Conservation (phyloP, 2,113 vertebrate species). For the Grammomys surdaster region DNA sequence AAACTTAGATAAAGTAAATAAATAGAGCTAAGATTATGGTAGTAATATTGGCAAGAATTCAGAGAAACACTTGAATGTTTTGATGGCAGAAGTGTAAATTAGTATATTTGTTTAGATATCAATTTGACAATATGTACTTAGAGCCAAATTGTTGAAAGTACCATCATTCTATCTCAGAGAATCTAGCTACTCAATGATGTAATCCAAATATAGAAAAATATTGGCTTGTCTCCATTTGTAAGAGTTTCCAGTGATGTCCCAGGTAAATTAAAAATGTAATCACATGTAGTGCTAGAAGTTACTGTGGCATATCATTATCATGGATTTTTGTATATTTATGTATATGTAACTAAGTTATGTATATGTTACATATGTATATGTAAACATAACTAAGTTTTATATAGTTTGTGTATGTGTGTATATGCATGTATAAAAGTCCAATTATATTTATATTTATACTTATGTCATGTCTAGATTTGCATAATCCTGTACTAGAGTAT, state of each 20-base stretch:
- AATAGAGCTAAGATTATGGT: neutral
- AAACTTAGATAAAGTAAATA: conserved; percentile 8
- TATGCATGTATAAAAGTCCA: too few relatives aligned
- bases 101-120: neutral
- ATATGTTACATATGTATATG: too few relatives aligned
- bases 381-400: too few relatives aligned
- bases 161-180: neutral
- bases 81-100: neutral
- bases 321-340: neutral
- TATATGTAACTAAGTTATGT: too few relatives aligned
- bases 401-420: too few relatives aligned
- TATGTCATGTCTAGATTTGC: neutral
- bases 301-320: neutral
- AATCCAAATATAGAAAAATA: neutral
- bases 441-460: neutral
- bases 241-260: neutral
- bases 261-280: neutral
- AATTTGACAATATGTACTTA: neutral
- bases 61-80: neutral
- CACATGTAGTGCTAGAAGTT: neutral
- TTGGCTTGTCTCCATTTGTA: neutral
- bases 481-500: neutral
- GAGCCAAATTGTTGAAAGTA: neutral
- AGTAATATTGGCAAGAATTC: neutral
- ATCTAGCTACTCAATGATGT: neutral